Evolutionary conservation across 2,797 vertebrate genomes (phyloP), one percentile per base, ranked within the genome.

Genomic region (Enteromius anoplus): DNA sequence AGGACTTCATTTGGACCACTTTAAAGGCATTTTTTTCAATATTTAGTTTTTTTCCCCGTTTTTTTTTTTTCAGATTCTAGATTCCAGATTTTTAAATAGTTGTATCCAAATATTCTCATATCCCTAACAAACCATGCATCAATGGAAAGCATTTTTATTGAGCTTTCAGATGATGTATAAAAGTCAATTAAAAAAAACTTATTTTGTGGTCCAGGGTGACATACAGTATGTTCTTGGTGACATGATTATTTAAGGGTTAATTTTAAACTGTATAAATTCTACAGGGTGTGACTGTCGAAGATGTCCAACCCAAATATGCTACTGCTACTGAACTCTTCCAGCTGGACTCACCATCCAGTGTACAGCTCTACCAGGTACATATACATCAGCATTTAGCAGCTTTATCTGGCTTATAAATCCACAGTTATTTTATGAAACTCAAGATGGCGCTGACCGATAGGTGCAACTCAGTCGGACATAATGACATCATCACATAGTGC

Each of bases 331-430:
- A 96, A 79, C 82, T 95, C 76, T 96, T 94, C 83, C 95, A 93
- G 49, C 93, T 92, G 58, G 93, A 95, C 23, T 91, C 92, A 9
- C 94, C 96, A 0, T 91, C 93, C 84, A 96, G 96, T 0, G 88
- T 95, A 2, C 98, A 99, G 85, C 80, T 99, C 60, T 99, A 94
- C 91, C 98, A 99, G 95, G 98, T 99, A 91, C 11, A 55, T 47
- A 82, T 66, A 47, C 23, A 75, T 32, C 58, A 3, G 37, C 10
- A 34, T 55, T 29, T 15, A 29, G 2, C 40, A 75, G 21, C 11
- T 26, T 53, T 4, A 51, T 66, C 21, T 37, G 19, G 55, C 55
- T 58, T 3, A 58, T 58, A 23, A 58, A 58, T 58, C 9, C 14
- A 15, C 17, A 19, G 15, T 51, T 51, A 9, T 58, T 2, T 60